Conservation (phyloP, 2,888 invertebrate species). For the Sialis fuliginosa region DNA sequence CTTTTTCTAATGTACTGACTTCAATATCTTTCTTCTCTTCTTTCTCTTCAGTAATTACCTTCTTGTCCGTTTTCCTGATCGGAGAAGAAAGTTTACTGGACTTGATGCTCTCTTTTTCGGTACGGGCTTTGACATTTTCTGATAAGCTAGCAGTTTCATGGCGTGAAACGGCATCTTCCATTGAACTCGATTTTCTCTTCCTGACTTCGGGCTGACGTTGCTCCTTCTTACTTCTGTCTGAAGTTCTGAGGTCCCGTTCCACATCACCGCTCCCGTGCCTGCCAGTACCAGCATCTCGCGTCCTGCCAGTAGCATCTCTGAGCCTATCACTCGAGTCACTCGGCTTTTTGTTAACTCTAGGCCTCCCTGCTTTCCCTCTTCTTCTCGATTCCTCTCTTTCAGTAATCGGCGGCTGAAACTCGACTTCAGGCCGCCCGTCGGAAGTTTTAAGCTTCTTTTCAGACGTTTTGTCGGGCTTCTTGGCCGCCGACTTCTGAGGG, state of each 20-base stretch:
- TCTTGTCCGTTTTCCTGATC: conserved; percentile 44
- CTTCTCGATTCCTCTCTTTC: conserved; percentile 55
- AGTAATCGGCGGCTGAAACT: conserved; percentile 53
- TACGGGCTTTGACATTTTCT: conserved; percentile 25
- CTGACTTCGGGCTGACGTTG: conserved; percentile 12
- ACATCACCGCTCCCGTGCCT: conserved; percentile 25
- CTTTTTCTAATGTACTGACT: conserved; percentile 22
- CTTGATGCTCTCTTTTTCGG: conserved; percentile 39
- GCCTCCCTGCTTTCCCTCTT: conserved; percentile 19
- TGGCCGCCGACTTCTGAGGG: conserved; percentile 19
- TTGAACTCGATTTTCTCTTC: conserved; percentile 26
- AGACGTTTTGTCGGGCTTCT: conserved; percentile 38
- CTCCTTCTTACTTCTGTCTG: conserved; percentile 11
- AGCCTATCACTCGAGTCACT: conserved; percentile 39
- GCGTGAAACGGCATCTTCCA: conserved; percentile 14
- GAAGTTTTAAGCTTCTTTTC: conserved; percentile 73
- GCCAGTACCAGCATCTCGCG: conserved; percentile 45
- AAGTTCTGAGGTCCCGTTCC: conserved; percentile 21
- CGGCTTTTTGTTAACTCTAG: conserved; percentile 10
- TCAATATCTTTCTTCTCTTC: conserved; percentile 10
- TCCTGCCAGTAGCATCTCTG: conserved; percentile 46
- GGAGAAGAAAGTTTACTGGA: conserved; percentile 38
- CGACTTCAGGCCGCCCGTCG: conserved; percentile 57
- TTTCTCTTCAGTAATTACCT: conserved; percentile 24
- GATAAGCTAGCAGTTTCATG: conserved; percentile 27